Conservation (phyloP, 2,113 vertebrate genomes). For the Ctenodactylus gundi region DNA sequence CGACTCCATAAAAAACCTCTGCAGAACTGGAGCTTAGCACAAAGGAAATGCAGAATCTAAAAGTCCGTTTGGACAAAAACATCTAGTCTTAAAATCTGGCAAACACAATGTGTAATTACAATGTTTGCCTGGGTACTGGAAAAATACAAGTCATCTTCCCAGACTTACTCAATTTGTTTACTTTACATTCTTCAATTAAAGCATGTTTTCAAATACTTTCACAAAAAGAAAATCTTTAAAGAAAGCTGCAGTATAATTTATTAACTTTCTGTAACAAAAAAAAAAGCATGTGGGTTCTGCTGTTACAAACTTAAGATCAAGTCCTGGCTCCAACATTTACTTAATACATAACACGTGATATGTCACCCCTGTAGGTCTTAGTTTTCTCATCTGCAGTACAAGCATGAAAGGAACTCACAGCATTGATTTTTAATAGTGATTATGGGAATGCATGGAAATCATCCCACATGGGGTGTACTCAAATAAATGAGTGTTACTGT, state of each 20-base stretch:
- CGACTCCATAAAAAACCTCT: background rate
- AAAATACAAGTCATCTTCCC: background rate
- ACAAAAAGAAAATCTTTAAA: background rate
- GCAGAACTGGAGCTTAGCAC: background rate
- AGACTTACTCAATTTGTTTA: background rate
- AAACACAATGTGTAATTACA: background rate
- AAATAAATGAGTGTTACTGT: background rate
- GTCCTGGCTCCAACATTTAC: background rate
- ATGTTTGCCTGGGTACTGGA: background rate
- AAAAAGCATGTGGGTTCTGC: background rate
- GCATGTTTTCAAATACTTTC: background rate
- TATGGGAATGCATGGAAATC: background rate
- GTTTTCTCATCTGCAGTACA: background rate
- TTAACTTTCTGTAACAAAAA: background rate
- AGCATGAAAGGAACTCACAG: background rate
- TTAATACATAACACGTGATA: background rate
- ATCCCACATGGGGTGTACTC: background rate
- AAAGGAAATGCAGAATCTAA: background rate
- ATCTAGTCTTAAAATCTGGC: background rate
- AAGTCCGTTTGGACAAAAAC: background rate
- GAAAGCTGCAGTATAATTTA: background rate
- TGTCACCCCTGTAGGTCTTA: background rate
- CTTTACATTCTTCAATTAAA: slow-evolving; percentile 14
- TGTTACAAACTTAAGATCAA: background rate
- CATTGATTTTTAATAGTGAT: background rate